Percentiles rank a stretch among this genome's conserved stretches.
Evolutionary conservation across 2,113 vertebrate genomes (phyloP).

Genomic region (Cryptomyrus ogoouensis): DNA sequence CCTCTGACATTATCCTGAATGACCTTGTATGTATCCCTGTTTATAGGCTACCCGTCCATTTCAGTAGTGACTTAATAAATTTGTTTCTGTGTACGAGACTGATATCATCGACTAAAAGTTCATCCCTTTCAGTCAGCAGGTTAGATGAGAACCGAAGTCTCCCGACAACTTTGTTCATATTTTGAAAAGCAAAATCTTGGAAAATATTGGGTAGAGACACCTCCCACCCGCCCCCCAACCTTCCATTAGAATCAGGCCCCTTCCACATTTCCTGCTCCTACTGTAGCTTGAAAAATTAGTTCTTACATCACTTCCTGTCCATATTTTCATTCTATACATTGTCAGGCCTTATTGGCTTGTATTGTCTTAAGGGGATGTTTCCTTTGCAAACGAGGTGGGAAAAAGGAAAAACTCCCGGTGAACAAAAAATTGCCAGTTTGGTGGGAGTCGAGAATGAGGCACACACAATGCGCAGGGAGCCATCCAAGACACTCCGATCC

Average conservation of each 20-base stretch:
- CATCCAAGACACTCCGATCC: neutral
- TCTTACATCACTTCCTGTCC: neutral
- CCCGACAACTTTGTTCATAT: neutral
- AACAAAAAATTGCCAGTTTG: neutral
- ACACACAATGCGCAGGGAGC: neutral
- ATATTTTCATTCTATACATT: neutral
- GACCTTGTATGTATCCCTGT: neutral
- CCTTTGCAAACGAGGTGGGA: neutral
- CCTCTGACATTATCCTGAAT: neutral
- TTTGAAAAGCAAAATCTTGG: neutral
- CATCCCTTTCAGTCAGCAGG: neutral
- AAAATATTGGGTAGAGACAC: neutral
- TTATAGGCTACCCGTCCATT: neutral
- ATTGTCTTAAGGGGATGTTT: neutral
- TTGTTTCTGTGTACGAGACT: neutral
- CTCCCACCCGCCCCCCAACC: neutral
- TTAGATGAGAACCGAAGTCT: neutral
- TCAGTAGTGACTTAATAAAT: neutral
- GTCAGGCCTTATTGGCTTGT: neutral
- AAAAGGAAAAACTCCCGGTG: neutral
- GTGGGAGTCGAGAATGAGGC: neutral
- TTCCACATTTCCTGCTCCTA: neutral
- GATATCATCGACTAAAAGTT: neutral
- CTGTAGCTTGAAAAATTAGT: neutral
- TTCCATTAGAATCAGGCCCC: neutral